These are phyloP conservation scores for Drosophila diplacantha DNA, from an alignment of 2,888 invertebrate genomes.

Conservation along the genomic window DNA sequence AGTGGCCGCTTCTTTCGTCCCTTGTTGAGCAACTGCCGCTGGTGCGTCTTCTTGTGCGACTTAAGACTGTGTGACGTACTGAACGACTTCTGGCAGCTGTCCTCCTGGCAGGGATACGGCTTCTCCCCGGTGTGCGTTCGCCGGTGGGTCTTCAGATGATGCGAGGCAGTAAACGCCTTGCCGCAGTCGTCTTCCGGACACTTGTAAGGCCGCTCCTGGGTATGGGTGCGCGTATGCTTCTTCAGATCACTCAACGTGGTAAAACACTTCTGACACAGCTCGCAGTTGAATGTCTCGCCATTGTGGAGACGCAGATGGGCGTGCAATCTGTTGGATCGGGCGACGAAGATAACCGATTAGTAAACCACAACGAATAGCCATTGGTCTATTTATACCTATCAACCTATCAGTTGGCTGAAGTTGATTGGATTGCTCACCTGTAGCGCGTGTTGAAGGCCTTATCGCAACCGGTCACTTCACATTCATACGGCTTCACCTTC, in stretches of 20 bases:
- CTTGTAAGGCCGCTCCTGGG: conserved; percentile 93
- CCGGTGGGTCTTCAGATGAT: conserved; percentile 94
- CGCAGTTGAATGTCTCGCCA: conserved; percentile 96
- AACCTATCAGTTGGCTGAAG: conserved; percentile 2
- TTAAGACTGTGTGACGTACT: conserved; percentile 91
- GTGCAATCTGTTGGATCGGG: conserved; percentile 80
- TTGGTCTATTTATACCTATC: conserved; percentile 22
- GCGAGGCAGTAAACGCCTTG: conserved; percentile 95
- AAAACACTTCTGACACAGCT: conserved; percentile 92
- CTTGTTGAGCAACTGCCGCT: conserved; percentile 76
- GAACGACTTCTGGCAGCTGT: conserved; percentile 86
- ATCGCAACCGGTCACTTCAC: conserved; percentile 88
- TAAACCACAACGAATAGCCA: background rate
- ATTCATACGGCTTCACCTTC: conserved; percentile 93
- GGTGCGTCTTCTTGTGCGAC: conserved; percentile 87
- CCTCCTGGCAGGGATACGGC: conserved; percentile 86
- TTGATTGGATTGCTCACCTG: conserved; percentile 79
- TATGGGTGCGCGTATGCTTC: conserved; percentile 95
- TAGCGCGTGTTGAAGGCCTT: conserved; percentile 97
- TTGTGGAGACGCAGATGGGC: conserved; percentile 95
- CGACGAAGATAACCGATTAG: conserved; percentile 15
- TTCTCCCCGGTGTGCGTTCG: conserved; percentile 86
- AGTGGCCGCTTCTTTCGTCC: conserved; percentile 61
- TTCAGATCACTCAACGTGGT: conserved; percentile 96
- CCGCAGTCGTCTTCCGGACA: conserved; percentile 91